Base-by-base conservation (phyloP, 2,113 vertebrate genomes). In the Tachysurus fulvidraco region DNA sequence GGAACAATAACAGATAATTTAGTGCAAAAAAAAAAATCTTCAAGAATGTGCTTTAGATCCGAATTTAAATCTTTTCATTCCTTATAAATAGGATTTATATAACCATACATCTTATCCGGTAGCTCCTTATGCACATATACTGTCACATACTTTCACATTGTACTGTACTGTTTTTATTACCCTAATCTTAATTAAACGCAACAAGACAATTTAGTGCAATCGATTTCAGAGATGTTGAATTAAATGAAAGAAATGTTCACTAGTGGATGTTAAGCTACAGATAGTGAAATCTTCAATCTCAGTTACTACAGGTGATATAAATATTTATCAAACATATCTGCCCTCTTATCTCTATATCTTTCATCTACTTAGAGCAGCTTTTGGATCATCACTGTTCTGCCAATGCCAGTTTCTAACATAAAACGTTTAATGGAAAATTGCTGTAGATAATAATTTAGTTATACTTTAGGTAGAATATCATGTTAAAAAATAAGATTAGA, bases 1-100 rank as follows among this genome's bases (percentile, higher is more conserved):
- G 25, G 82, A 79, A 81, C 50, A 82, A 65, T 59, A 55, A 82
- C 30, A 80, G 78, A 36, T 57, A 30, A 41, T 41, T 41, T 23
- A 80, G 16, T 80, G 54, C 8, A 80, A 59, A 59, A 13, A 59
- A 59, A 13, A 81, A 81, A 81, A 14, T 44, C 77, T 57, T 30
- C 8, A 30, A 1, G 8, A 81, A 25, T 13, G 19, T 21, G 30
- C 21, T 60, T 60, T 25, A 25, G 2, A 60, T 81, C n/a, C 21
- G 5, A 57, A 79, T 9, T 57, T 36, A 57, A 57, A 3, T 30
- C 8, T 21, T 9, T 21, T 36, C 9, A 57, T 36, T 21, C 30
- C 5, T 17, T 77, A 77, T 54, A 54, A 21, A 17, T 54, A 30
- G 30, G 16, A 41, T 71, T 21, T 71, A 41, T 16, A 71, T 41